Evolutionary conservation across 2,113 vertebrate genomes (phyloP).

Genomic region (Phylloscopus trochilus): DNA sequence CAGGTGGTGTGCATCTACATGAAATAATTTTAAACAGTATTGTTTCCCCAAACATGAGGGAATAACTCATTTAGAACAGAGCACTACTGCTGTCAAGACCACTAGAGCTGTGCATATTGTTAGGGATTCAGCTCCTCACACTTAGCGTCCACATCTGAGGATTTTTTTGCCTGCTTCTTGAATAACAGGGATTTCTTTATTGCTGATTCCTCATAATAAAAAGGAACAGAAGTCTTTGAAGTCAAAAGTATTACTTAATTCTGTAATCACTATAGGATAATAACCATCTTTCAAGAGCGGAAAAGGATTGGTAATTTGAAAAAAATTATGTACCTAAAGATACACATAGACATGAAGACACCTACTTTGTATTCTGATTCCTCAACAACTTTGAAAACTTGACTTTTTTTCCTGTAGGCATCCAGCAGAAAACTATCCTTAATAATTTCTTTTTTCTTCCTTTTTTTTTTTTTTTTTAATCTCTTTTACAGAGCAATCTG

Average conservation of each 20-base stretch:
- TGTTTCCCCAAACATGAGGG: neutral
- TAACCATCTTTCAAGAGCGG: neutral
- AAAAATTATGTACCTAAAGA: neutral
- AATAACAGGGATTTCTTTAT: neutral
- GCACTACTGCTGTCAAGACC: neutral
- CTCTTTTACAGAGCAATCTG: neutral
- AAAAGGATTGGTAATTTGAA: neutral
- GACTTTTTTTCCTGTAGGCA: neutral
- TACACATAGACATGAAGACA: neutral
- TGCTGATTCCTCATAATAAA: neutral
- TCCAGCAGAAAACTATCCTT: neutral
- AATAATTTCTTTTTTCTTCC: neutral
- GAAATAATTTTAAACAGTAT: neutral
- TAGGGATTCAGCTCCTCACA: neutral
- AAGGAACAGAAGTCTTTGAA: slow-evolving; percentile 8
- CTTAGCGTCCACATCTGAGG: neutral
- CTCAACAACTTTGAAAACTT: neutral
- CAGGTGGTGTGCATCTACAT: neutral
- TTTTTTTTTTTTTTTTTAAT: neutral
- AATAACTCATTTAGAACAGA: neutral
- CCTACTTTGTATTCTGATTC: neutral
- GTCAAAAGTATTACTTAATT: neutral
- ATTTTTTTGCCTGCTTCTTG: slow-evolving; percentile 2
- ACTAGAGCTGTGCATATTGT: neutral
- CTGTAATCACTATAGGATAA: neutral